Conservation (phyloP, 92 coral and sea anemone genomes). For the Pocillopora meandrina region DNA sequence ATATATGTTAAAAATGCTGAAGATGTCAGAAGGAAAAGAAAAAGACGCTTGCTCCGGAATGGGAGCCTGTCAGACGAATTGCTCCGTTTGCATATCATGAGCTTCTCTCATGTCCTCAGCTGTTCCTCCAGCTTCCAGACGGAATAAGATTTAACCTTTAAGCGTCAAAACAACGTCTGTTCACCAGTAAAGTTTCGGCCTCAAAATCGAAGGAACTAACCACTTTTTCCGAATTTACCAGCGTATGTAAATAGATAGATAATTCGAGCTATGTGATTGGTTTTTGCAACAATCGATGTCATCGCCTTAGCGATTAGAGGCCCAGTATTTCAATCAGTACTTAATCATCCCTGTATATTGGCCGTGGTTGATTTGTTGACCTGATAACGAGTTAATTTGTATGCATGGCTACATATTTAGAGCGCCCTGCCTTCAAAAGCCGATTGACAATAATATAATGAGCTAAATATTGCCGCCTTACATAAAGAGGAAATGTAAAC, state of each 20-base stretch:
- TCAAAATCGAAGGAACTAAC: not conserved
- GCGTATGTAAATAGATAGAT: conserved; percentile 31
- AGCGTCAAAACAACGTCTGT: conserved; percentile 28
- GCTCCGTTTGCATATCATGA: conserved; percentile 35
- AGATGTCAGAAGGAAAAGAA: conserved; percentile 13
- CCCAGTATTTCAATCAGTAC: conserved; percentile 22
- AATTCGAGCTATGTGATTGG: conserved; percentile 26
- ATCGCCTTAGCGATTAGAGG: conserved; percentile 25
- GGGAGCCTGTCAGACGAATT: conserved; percentile 32
- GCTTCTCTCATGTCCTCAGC: conserved; percentile 30
- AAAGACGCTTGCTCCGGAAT: conserved; percentile 23
- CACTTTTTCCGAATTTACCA: conserved; percentile 1
- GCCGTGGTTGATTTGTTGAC: not conserved
- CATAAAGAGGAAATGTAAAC: too few relatives aligned
- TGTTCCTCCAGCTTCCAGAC: conserved; percentile 17
- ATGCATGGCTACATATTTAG: not conserved
- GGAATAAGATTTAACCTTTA: not conserved
- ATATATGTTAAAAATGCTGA: conserved; percentile 34
- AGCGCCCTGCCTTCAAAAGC: too few relatives aligned
- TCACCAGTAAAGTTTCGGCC: not conserved
- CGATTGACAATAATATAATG: too few relatives aligned
- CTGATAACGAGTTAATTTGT: not conserved
- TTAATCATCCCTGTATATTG: conserved; percentile 3
- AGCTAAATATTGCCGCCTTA: too few relatives aligned
- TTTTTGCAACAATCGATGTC: conserved; percentile 6